Evolutionary conservation across 35 echinoderm and acorn worm species (phyloP).

Genomic region (Apostichopus parvimensis): DNA sequence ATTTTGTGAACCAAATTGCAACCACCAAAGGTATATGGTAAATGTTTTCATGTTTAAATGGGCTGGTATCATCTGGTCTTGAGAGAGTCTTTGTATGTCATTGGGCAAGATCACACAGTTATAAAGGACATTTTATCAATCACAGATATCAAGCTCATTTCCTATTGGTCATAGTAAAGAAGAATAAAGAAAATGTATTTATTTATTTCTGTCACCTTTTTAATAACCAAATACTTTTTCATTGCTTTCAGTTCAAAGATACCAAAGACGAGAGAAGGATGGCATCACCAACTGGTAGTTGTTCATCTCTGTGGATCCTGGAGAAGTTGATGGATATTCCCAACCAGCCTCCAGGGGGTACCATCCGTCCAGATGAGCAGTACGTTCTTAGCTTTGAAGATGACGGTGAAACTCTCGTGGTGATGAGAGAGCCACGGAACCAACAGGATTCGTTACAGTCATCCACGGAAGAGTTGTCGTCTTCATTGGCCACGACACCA

Average conservation of each 20-base stretch:
- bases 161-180: too few relatives aligned
- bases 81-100: too few relatives aligned
- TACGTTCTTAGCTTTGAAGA: conserved; percentile 50
- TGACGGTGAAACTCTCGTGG: conserved; percentile 35
- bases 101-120: too few relatives aligned
- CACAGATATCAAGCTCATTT: too few relatives aligned
- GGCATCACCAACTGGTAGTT: conserved; percentile 50
- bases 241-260: background rate
- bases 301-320: conserved; percentile 56
- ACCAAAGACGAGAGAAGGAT: background rate
- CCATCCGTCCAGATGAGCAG: conserved; percentile 32
- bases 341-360: conserved; percentile 47
- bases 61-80: too few relatives aligned
- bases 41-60: too few relatives aligned
- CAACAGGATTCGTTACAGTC: conserved; percentile 41
- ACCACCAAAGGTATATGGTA: too few relatives aligned
- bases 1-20: too few relatives aligned
- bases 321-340: conserved; percentile 61
- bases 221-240: too few relatives aligned
- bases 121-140: too few relatives aligned
- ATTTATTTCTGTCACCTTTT: too few relatives aligned
- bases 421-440: conserved; percentile 41
- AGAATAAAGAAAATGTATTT: too few relatives aligned
- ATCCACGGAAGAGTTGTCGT: conserved; percentile 37
- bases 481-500: conserved; percentile 19